Conservation (phyloP, 2,888 invertebrate genomes). For the Phanerotoma sp. region DNA sequence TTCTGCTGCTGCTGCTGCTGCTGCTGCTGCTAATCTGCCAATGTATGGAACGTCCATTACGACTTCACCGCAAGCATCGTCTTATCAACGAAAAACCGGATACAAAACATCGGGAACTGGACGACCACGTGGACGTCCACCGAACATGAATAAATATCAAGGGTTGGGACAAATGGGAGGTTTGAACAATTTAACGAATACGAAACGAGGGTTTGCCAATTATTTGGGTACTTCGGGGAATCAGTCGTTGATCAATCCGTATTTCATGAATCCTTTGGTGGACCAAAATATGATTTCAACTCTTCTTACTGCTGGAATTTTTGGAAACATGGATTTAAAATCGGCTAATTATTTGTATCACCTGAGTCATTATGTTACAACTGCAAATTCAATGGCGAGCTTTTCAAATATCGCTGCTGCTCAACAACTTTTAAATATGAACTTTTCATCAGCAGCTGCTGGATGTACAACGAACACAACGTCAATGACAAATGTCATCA, state of each 20-base stretch:
- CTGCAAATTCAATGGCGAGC: no score
- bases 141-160: constrained; percentile 53
- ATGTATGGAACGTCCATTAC: constrained; percentile 29
- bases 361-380: neutral
- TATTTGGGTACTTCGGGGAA: constrained; percentile 42
- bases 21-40: no score
- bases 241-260: constrained; percentile 46
- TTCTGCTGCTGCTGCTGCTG: no score
- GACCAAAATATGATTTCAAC: constrained; percentile 47
- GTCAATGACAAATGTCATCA: no score
- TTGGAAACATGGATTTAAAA: no score
- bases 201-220: constrained; percentile 41
- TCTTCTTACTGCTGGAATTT: constrained; percentile 44
- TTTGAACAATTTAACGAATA: constrained; percentile 36
- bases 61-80: constrained; percentile 37
- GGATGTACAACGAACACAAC: constrained; percentile 29
- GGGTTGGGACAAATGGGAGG: constrained; percentile 37
- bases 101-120: constrained; percentile 50
- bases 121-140: constrained; percentile 60
- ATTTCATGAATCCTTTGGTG: constrained; percentile 47
- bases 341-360: constrained; percentile 45
- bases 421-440: constrained; percentile 43
- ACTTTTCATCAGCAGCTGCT: constrained; percentile 37
- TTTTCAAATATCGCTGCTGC: no score
- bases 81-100: constrained; percentile 41